Evolutionary conservation across 2,888 invertebrate species (phyloP).

Genomic region (Congeria kusceri): DNA sequence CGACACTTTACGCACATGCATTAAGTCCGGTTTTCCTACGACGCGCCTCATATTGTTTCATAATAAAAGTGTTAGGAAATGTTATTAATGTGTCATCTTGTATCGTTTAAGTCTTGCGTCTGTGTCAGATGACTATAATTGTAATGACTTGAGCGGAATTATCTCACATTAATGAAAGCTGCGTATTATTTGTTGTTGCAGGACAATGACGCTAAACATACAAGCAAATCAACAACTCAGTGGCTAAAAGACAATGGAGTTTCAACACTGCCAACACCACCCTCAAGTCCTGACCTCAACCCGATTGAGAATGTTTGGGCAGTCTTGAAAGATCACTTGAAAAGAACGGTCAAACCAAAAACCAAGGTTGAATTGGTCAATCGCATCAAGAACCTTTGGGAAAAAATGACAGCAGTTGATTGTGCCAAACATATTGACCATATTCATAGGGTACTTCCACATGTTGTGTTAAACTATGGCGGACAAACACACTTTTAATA

Average conservation of each 20-base stretch:
- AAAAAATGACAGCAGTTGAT: constrained; percentile 33
- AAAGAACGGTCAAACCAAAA: constrained; percentile 37
- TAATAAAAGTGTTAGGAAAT: too few species aligned
- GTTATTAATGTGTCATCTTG: too few species aligned
- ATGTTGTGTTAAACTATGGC: constrained; percentile 40
- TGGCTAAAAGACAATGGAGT: constrained; percentile 45
- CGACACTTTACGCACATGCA: too few species aligned
- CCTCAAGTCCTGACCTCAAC: constrained; percentile 58
- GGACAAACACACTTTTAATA: constrained; percentile 32
- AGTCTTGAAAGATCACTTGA: constrained; percentile 39
- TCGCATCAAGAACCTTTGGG: constrained; percentile 49
- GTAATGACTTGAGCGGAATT: too few species aligned
- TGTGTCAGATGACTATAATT: too few species aligned
- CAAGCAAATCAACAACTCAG: constrained; percentile 45
- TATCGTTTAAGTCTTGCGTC: too few species aligned
- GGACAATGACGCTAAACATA: constrained; percentile 63
- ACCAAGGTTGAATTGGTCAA: constrained; percentile 45
- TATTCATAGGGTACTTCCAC: constrained; percentile 51
- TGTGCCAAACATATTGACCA: constrained; percentile 61
- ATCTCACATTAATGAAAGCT: too few species aligned
- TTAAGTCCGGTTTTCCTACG: too few species aligned
- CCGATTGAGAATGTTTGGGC: constrained; percentile 61
- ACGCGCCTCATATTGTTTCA: too few species aligned
- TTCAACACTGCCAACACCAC: constrained; percentile 31
- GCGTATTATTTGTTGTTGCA: constrained; percentile 29